Base-by-base conservation (phyloP, 2,888 invertebrate species). In the Chymomyza amoena region DNA sequence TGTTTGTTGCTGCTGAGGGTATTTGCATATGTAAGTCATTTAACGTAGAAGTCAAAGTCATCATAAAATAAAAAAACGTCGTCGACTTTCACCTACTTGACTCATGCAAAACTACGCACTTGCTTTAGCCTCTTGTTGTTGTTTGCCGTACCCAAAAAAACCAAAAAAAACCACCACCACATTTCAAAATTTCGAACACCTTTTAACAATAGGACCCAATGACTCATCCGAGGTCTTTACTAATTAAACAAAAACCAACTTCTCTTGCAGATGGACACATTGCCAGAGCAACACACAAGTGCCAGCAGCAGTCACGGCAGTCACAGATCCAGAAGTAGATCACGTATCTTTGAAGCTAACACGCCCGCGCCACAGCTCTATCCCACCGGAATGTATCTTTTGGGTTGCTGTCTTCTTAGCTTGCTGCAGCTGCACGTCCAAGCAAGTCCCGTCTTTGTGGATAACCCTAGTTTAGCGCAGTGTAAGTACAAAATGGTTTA, bases 401-500 rank as follows among this genome's bases (percentile, higher is more conserved):
- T 28, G 15, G 18, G 50, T 13, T 45, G 39, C 39, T 45, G 39
- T 13, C 39, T 45, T 10, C 39, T 45, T 0, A 45, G 39, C 39
- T 45, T 18, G 73, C 79, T 90, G 73, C 75, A 90, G 73, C 80
- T 86, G 66, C 70, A 84, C 73, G 79, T 77, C 65, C 72, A 83
- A 77, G 89, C 89, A 73, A 91, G 76, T 78, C 92, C 92, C 72
- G 90, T 92, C 69, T 91, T 91, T 73, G 90, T 91, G 84, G 91
- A 92, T 89, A 91, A 92, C 90, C 92, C 92, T 82, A 91, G 90
- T 83, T 88, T 92, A 91, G 90, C 91, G 70, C 91, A 92, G 74
- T 92, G 92, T 92, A 90, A 92, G 92, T 92, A 89, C 72, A 39
- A 39, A 65, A 61, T 60, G 59, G 63, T 65, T 2, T 32, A 9